A percentile compares a stretch with the other conserved stretches of the same genome.
phyloP scores from a whole-genome alignment of 2,113 vertebrate species.

The Columba janthina region DNA sequence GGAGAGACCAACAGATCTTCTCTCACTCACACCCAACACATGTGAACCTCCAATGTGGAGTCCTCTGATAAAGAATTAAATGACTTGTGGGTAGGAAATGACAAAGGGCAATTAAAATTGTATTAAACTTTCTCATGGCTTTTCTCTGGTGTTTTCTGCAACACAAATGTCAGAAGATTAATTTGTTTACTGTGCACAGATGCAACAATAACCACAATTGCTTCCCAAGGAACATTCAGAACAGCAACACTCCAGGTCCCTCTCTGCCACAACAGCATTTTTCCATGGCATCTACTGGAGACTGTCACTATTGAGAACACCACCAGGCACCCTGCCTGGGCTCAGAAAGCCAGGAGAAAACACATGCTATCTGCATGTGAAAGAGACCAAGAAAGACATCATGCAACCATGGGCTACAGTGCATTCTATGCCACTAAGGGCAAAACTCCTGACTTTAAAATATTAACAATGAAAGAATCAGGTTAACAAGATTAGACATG shows the following conservation, averaged over 20 bases:
- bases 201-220: neutral
- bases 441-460: neutral
- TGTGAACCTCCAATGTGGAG: neutral
- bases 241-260: neutral
- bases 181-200: constrained; percentile 3
- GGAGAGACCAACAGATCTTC: neutral
- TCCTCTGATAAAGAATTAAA: neutral
- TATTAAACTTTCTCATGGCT: constrained; percentile 6
- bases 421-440: neutral
- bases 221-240: neutral
- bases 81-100: neutral
- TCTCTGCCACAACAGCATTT: neutral
- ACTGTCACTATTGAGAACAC: neutral
- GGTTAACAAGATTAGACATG: neutral
- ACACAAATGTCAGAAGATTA: neutral
- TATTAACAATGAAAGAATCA: neutral
- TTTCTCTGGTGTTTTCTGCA: constrained; percentile 11
- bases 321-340: neutral
- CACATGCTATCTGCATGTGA: neutral
- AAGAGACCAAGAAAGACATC: neutral
- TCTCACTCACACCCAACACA: neutral
- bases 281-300: neutral
- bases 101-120: neutral
- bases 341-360: neutral
- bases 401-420: neutral